Percentiles rank a stretch among this genome's conserved stretches.
These are phyloP conservation scores for Setipinna tenuifilis DNA, from an alignment of 2,797 vertebrate genomes.

Conservation along the genomic window DNA sequence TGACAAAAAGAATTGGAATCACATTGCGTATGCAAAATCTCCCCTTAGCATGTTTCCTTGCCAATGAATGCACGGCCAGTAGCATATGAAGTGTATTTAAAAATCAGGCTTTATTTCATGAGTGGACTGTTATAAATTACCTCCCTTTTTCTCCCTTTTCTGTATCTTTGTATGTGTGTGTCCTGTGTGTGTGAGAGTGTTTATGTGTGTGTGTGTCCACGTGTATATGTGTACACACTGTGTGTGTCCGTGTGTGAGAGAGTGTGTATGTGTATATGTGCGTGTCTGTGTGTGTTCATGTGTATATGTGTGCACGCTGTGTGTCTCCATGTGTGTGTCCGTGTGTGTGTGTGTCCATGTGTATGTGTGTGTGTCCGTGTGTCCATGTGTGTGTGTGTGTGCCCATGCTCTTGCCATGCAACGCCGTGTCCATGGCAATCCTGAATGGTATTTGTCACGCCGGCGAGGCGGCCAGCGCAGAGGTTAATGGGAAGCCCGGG, in stretches of 20 bases:
- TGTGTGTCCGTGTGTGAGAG: too few relatives aligned
- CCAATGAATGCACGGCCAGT: slow-evolving; percentile 14
- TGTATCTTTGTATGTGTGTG: background rate
- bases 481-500: slow-evolving; percentile 73
- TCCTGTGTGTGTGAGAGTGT: too few relatives aligned
- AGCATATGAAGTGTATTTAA: slow-evolving; percentile 9
- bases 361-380: background rate
- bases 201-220: background rate
- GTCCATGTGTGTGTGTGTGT: background rate
- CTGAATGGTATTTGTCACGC: slow-evolving; percentile 65
- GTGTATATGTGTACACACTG: slow-evolving; percentile 7
- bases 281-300: too few relatives aligned
- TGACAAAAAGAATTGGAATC: slow-evolving; percentile 13
- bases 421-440: slow-evolving; percentile 62
- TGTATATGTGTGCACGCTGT: too few relatives aligned
- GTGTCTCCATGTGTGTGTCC: too few relatives aligned
- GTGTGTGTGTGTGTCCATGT: background rate
- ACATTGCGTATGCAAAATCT: slow-evolving; percentile 9
- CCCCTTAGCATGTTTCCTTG: background rate
- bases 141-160: background rate
- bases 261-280: background rate
- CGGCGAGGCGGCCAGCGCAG: slow-evolving; percentile 62
- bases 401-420: slow-evolving; percentile 46
- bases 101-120: slow-evolving; percentile 2
- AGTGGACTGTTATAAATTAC: background rate